Percentiles rank a stretch among this genome's conserved stretches.
These are phyloP conservation scores for Epinephelus cyanopodus DNA, from an alignment of 2,113 vertebrate species.

Conservation along the genomic window DNA sequence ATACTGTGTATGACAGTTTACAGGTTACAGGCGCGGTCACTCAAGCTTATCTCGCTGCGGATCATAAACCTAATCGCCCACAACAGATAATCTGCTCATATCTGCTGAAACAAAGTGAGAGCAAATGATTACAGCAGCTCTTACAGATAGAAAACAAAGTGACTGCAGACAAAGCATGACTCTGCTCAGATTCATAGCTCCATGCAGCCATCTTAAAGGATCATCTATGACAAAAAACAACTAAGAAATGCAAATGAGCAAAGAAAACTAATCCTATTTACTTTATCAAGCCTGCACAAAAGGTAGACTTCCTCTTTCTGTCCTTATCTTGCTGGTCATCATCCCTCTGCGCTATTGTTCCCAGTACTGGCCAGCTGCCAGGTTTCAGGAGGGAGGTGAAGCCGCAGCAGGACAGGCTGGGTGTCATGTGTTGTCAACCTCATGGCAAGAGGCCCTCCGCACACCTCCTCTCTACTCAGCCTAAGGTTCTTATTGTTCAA, in stretches of 20 bases:
- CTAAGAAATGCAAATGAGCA: neutral
- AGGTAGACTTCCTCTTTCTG: slow-evolving; percentile 63
- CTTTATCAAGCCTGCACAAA: slow-evolving; percentile 36
- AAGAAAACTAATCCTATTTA: slow-evolving; percentile 26
- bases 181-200: neutral
- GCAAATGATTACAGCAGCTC: slow-evolving; percentile 17
- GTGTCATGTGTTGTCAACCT: slow-evolving; percentile 63
- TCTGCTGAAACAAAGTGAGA: slow-evolving; percentile 10
- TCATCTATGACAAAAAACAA: neutral
- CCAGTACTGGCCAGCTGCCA: slow-evolving; percentile 55
- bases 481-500: slow-evolving; percentile 26
- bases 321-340: slow-evolving; percentile 65
- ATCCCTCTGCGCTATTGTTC: slow-evolving; percentile 58
- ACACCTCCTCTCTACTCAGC: slow-evolving; percentile 25
- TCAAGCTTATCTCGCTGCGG: slow-evolving; percentile 23
- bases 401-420: slow-evolving; percentile 41
- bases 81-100: slow-evolving; percentile 30
- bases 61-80: slow-evolving; percentile 45
- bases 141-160: neutral
- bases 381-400: slow-evolving; percentile 65
- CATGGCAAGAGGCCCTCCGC: slow-evolving; percentile 28
- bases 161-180: neutral
- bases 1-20: slow-evolving; percentile 10
- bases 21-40: neutral
- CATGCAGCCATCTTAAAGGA: neutral